Base-by-base conservation (phyloP, 2,888 invertebrate genomes). In the Plagodis dolabraria region DNA sequence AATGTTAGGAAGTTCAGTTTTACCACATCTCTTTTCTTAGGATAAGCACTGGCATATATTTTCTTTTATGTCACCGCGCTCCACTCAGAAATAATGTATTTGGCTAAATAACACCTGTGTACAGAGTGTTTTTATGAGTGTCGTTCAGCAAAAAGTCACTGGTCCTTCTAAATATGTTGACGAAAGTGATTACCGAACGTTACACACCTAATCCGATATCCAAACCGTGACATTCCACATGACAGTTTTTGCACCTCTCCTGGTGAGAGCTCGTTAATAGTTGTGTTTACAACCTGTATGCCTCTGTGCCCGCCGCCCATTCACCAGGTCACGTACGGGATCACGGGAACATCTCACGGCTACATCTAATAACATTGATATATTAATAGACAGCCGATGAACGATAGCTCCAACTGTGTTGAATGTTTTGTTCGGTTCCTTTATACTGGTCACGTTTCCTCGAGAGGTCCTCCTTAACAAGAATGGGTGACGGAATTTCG, bases 201-300 rank as follows among this genome's bases (percentile, higher is more conserved):
- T 59, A 51, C 53, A 58, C 47, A 34, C 46, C 54, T 63, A 62
- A 69, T 68, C 54, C 52, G 35, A 53, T 50, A 49, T 34, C 45
- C 53, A 56, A 71, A 68, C 65, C 70, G 74, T 82, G 79, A 75
- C 77, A 75, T 73, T 72, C 64, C 53, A 63, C 65, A 80, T 78
- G 87, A 83, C 80, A 85, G 80, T 84, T 83, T 85, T 78, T 80
- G 82, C 79, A 81, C 79, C 80, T 83, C 79, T 77, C 60, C 69
- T 69, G 72, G 85, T 82, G 77, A 83, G 82, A 80, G 80, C 68
- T 79, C 72, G 87, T 85, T 89, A 90, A 88, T 86, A 80, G 79
- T 67, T 69, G 70, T 89, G 89, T 92, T 90, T 87, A 92, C 92
- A 92, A 92, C 92, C 90, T 92, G 91, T 86, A 73, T 76, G 77